Evolutionary conservation across 2,888 invertebrate species (phyloP).

Genomic region (Doris montereyensis): DNA sequence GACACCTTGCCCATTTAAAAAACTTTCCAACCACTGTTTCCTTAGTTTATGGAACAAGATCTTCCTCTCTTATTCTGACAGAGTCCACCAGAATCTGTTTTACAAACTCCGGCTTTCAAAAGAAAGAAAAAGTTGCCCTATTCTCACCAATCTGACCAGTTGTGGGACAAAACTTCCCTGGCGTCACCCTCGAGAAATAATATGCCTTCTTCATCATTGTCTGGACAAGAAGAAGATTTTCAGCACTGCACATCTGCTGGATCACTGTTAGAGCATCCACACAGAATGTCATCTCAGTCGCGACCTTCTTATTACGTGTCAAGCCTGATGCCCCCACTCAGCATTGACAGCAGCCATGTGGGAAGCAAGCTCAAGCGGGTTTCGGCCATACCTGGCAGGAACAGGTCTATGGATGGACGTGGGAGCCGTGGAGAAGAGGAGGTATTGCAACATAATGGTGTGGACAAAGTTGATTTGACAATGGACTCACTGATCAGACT

Average conservation of each 20-base stretch:
- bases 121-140: neutral
- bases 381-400: constrained; percentile 56
- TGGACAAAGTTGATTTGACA: too few relatives aligned
- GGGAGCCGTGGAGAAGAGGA: neutral
- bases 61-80: too few relatives aligned
- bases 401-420: constrained; percentile 37
- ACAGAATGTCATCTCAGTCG: neutral
- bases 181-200: neutral
- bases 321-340: constrained; percentile 59
- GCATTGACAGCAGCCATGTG: constrained; percentile 41
- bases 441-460: too few relatives aligned
- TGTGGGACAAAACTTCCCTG: neutral
- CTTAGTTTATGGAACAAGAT: too few relatives aligned
- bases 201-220: neutral
- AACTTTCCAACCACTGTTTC: too few relatives aligned
- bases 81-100: neutral
- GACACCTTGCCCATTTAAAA: too few relatives aligned
- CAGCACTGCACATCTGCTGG: too few relatives aligned
- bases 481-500: too few relatives aligned
- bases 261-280: too few relatives aligned
- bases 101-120: neutral
- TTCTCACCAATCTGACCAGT: neutral
- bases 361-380: constrained; percentile 54
- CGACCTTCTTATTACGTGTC: constrained; percentile 49
- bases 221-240: too few relatives aligned